Base-by-base conservation (phyloP, 2,888 invertebrate genomes). In the Ochlodes sylvanus region DNA sequence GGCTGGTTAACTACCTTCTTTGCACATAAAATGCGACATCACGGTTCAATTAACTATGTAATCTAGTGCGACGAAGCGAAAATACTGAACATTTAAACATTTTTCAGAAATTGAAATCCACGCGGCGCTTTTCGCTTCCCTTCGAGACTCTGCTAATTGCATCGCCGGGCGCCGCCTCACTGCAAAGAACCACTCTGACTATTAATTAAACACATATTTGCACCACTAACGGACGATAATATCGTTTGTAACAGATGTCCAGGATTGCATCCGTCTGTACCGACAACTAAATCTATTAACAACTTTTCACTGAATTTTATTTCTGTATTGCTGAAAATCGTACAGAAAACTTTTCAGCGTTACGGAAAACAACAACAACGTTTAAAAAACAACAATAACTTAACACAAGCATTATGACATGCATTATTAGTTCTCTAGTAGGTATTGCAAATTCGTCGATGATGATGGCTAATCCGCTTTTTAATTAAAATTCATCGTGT, bases 161-260 rank as follows among this genome's bases (percentile, higher is more conserved):
- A 17, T 47, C 17, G 47, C 27, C 5, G 27, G 27, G 27, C 27
- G 27, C 27, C 21, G 19, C 52, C 21, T 21, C 52, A 21, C 52
- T 54, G n/a, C 54, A 27, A 32, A 12, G 6, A 54, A 19, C 15
- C n/a, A 15, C 19, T 50, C 19, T 2, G 54, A 54, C 14, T 54
- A 54, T 32, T 54, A 54, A 54, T 27, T 14, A 32, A 54, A 21
- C n/a, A 54, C 54, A 54, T 54, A 32, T n/a, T 27, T 54, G 54
- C 7, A 27, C 54, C 27, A 52, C 14, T 14, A 27, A 54, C 21
- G 54, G 32, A 32, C 21, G 54, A 32, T 27, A 54, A 32, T 27
- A n/a, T n/a, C 27, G n/a, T 54, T 54, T 14, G 32, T 54, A 54
- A 54, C 54, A 54, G 54, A 54, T 32, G 54, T 54, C 54, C n/a